phyloP scores from a whole-genome alignment of 2,113 vertebrate genomes.

The Platichthys stellatus region DNA sequence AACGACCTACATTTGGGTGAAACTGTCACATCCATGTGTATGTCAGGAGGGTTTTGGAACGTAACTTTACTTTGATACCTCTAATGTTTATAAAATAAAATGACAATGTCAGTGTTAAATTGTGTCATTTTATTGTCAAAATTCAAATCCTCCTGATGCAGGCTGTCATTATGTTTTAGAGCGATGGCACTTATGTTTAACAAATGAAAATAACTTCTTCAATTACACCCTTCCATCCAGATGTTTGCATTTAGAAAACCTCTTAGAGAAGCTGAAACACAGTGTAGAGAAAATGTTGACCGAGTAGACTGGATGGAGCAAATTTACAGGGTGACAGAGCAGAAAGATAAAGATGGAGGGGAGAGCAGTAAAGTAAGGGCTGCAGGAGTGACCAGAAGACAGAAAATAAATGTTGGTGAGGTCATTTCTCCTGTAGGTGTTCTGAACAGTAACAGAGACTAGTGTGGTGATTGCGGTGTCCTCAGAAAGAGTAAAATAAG shows the following conservation, averaged over 20 bases:
- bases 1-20: not conserved
- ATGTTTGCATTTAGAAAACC: not conserved
- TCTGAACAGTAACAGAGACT: not conserved
- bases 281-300: constrained; percentile 9
- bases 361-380: constrained; percentile 11
- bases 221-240: not conserved
- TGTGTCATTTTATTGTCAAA: not conserved
- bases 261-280: constrained; percentile 25
- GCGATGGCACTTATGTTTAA: no score
- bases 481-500: constrained; percentile 10
- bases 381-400: not conserved
- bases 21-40: not conserved
- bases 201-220: no score
- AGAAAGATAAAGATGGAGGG: constrained; percentile 39
- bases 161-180: no score
- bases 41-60: not conserved
- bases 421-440: no score
- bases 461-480: not conserved
- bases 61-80: not conserved
- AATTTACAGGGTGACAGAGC: constrained; percentile 49
- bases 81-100: not conserved
- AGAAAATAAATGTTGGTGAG: not conserved
- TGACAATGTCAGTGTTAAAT: not conserved
- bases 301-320: constrained; percentile 12
- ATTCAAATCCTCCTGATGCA: not conserved